These are phyloP conservation scores for Oscheius sp. DNA, from an alignment of 1,140 invertebrate genomes.

Conservation along the genomic window DNA sequence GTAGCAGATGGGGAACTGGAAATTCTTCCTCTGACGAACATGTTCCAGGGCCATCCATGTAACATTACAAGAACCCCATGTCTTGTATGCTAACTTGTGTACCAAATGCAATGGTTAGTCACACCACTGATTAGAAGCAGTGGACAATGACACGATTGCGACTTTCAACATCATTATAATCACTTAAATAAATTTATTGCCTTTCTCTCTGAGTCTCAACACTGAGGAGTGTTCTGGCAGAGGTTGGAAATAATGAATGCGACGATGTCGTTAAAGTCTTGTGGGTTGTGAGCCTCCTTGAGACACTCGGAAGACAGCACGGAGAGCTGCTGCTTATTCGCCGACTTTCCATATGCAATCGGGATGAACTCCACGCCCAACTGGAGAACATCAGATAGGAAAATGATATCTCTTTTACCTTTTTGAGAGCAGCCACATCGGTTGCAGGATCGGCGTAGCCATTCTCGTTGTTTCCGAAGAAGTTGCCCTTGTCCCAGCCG, in stretches of 20 bases:
- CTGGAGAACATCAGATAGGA: neutral
- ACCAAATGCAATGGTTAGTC: too few relatives aligned
- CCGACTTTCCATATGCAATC: constrained; percentile 1
- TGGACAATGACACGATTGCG: too few relatives aligned
- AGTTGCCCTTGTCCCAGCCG: constrained; percentile 24
- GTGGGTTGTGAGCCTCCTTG: neutral
- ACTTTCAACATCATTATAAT: too few relatives aligned
- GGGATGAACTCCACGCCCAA: constrained; percentile 11
- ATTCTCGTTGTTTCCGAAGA: neutral
- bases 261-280: neutral
- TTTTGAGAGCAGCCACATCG: neutral
- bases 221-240: neutral
- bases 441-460: constrained; percentile 7
- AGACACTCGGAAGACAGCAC: neutral
- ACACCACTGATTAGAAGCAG: too few relatives aligned
- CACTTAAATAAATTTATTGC: too few relatives aligned
- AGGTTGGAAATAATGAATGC: neutral
- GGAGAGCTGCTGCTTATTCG: constrained; percentile 5
- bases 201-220: too few relatives aligned
- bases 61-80: too few relatives aligned
- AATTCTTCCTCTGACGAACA: too few relatives aligned
- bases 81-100: too few relatives aligned
- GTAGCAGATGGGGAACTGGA: too few relatives aligned
- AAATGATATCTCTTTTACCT: neutral
- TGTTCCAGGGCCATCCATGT: too few relatives aligned